phyloP scores from a whole-genome alignment of 2,113 vertebrate genomes.

The Chiloscyllium plagiosum region DNA sequence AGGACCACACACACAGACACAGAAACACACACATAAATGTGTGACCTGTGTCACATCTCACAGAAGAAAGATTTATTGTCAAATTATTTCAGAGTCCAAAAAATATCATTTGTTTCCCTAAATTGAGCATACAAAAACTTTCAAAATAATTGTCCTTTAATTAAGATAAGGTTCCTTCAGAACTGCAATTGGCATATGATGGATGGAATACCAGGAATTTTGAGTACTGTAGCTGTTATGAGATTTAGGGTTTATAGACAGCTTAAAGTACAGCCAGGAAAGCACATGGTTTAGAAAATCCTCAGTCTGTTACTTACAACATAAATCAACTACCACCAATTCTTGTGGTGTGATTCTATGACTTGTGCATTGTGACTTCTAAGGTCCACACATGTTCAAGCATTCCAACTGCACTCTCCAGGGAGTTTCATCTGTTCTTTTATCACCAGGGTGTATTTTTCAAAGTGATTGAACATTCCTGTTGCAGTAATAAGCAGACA shows the following conservation, averaged over 20 bases:
- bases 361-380: not conserved
- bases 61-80: not conserved
- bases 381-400: not conserved
- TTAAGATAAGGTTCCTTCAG: not conserved
- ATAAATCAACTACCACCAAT: not conserved
- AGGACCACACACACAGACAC: too few species aligned
- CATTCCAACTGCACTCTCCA: not conserved
- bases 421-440: not conserved
- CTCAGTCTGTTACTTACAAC: not conserved
- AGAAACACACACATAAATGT: not conserved
- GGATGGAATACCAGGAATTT: not conserved
- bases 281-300: not conserved
- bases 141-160: not conserved
- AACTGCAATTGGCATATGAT: not conserved
- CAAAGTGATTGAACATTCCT: not conserved
- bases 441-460: not conserved
- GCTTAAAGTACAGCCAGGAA: not conserved
- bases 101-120: not conserved
- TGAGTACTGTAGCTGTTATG: not conserved
- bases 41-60: not conserved
- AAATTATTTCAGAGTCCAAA: not conserved
- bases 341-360: not conserved
- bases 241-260: not conserved
- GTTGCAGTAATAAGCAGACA: not conserved
- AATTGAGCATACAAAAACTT: not conserved